Percentiles rank a stretch among this genome's conserved stretches.
Conservation (phyloP, 2,797 vertebrate genomes). For the Microctenopoma stevenorrisi region DNA sequence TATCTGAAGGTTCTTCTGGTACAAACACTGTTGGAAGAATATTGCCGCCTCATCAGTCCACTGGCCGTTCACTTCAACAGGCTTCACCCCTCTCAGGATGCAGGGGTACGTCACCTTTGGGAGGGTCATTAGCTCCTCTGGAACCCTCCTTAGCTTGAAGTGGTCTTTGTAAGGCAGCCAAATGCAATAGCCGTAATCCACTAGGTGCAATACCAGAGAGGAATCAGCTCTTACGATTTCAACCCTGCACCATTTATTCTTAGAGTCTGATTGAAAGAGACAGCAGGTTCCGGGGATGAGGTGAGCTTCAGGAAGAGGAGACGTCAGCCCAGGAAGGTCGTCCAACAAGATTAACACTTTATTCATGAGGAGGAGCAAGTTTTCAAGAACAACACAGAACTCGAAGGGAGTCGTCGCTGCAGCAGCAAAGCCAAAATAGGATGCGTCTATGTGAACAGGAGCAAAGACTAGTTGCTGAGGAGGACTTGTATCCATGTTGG, state of each 20-base stretch:
- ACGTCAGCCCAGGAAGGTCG: slow-evolving; percentile 73
- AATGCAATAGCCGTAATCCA: slow-evolving; percentile 86
- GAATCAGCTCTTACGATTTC: slow-evolving; percentile 80
- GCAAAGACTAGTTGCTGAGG: slow-evolving; percentile 66
- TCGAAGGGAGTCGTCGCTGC: slow-evolving; percentile 83
- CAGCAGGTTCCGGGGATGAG: slow-evolving; percentile 81
- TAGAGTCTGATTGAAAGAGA: slow-evolving; percentile 79
- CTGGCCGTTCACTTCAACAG: slow-evolving; percentile 60
- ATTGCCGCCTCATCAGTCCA: slow-evolving; percentile 85
- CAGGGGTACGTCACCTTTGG: slow-evolving; percentile 86
- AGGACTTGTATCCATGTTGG: neutral
- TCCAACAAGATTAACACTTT: slow-evolving; percentile 80
- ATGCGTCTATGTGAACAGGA: slow-evolving; percentile 69
- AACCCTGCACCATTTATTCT: slow-evolving; percentile 87
- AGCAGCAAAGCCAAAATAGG: slow-evolving; percentile 80
- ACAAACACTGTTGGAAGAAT: slow-evolving; percentile 84
- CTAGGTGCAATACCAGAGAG: slow-evolving; percentile 72
- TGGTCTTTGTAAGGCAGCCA: slow-evolving; percentile 69
- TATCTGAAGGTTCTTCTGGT: slow-evolving; percentile 80
- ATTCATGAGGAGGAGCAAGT: slow-evolving; percentile 77
- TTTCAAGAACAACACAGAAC: slow-evolving; percentile 86
- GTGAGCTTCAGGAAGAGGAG: slow-evolving; percentile 73
- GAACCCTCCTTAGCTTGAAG: slow-evolving; percentile 81
- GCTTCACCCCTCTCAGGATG: slow-evolving; percentile 80
- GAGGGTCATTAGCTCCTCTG: slow-evolving; percentile 75